Base-by-base conservation (phyloP, 1,140 invertebrate species). In the Trichogramma pretiosum region DNA sequence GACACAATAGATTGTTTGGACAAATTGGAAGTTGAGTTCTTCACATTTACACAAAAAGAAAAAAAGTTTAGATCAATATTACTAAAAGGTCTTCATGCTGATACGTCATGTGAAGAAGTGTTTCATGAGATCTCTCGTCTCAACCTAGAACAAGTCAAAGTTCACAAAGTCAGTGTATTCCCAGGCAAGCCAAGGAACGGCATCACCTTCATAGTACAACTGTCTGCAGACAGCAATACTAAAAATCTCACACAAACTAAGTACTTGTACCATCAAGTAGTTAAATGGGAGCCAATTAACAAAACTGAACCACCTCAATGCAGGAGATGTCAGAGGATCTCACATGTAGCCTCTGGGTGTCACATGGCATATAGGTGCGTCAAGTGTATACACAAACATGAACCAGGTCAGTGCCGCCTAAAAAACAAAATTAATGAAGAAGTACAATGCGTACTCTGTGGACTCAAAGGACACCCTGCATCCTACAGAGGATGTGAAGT, bases 361-460 rank as follows among this genome's bases (percentile, higher is more conserved):
- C 47, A 50, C n/a, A 11, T 56, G 4, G 17, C 7, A n/a, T 56
- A 40, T 19, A 56, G 50, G 24, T 53, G 54, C 26, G 50, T 56
- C 2, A 56, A 56, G 21, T 56, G 50, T 17, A n/a, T 16, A 4
- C 16, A 36, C 9, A n/a, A 43, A 0, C 50, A 53, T 26, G 21
- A 48, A 3, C 54, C 54, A 32, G 50, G 50, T 3, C 16, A 48
- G 32, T 50, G 46, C 18, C 17, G 17, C 5, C n/a, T 11, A 7
- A 19, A 13, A 16, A 16, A 16, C 8, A 32, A 32, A 30, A 28
- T 28, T 8, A 3, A 11, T 23, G 10, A 36, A 35, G 18, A 36
- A 10, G n/a, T 19, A 13, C 11, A 14, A 35, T 46, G 44, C 16
- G 44, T 46, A 5, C 21, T 7, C 9, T 46, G 44, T 34, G 24